Conservation (phyloP, 2,797 vertebrate species). For the Intellagama lesueurii region DNA sequence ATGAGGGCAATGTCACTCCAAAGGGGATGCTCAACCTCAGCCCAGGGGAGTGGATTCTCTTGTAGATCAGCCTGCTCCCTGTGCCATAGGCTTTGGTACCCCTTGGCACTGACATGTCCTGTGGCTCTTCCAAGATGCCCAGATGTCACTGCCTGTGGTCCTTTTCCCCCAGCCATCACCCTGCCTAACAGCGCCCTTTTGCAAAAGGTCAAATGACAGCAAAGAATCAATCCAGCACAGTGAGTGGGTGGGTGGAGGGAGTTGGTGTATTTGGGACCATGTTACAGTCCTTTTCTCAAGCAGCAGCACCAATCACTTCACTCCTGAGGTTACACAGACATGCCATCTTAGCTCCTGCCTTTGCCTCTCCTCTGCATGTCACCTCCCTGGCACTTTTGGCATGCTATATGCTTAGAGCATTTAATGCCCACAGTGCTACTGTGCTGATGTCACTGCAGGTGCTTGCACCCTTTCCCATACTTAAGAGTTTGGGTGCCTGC, state of each 20-base stretch:
- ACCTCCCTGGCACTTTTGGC: neutral
- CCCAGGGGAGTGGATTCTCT: neutral
- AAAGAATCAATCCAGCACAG: neutral
- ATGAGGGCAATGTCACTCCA: neutral
- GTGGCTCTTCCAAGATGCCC: neutral
- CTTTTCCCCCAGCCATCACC: neutral
- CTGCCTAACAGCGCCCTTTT: neutral
- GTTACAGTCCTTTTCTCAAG: neutral
- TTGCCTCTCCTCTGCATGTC: conserved; percentile 23
- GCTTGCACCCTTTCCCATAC: neutral
- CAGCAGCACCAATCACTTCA: neutral
- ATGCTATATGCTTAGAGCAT: neutral
- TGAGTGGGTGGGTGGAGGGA: neutral
- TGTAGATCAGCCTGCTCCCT: neutral
- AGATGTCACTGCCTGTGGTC: conserved; percentile 3
- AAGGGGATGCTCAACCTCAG: neutral
- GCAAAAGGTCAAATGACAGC: neutral
- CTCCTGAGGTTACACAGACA: neutral
- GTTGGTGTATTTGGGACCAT: neutral
- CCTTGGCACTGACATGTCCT: neutral
- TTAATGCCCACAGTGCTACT: neutral
- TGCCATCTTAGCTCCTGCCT: neutral
- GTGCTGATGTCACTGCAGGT: neutral
- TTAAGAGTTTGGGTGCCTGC: neutral
- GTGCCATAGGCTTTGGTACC: neutral